A percentile compares a stretch with the other conserved stretches of the same genome.
Conservation (phyloP, 2,113 vertebrate species). For the Percina caprodes region DNA sequence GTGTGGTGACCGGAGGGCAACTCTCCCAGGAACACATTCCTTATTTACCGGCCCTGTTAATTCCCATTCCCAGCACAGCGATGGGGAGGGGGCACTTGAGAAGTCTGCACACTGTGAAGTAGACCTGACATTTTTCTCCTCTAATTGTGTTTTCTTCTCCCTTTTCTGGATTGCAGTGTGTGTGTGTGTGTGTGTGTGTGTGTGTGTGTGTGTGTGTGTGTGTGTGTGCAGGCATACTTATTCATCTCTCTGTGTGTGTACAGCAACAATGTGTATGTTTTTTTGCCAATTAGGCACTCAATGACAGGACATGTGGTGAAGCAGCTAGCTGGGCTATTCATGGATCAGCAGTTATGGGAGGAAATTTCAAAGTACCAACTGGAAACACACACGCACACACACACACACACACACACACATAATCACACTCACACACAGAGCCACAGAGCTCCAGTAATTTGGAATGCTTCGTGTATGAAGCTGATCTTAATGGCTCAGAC, state of each 20-base stretch:
- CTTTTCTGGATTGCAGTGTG: constrained; percentile 49
- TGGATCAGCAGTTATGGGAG: constrained; percentile 81
- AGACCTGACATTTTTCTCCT: constrained; percentile 76
- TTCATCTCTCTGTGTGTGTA: constrained; percentile 69
- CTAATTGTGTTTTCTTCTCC: constrained; percentile 75
- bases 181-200: constrained; percentile 24
- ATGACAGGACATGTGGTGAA: constrained; percentile 82
- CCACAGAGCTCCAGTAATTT: constrained; percentile 36
- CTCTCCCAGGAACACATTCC: constrained; percentile 56
- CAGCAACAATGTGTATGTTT: constrained; percentile 70
- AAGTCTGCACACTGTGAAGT: constrained; percentile 63
- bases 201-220: constrained; percentile 2
- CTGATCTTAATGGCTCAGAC: constrained; percentile 37
- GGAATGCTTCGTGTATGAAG: constrained; percentile 24
- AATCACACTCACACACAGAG: constrained; percentile 21
- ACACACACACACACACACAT: constrained; percentile 22
- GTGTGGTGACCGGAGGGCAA: constrained; percentile 46
- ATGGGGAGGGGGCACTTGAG: constrained; percentile 44
- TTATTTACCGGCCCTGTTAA: constrained; percentile 66
- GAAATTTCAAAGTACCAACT: constrained; percentile 75
- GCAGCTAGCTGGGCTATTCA: constrained; percentile 77
- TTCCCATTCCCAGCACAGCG: constrained; percentile 70
- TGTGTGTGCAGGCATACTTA: constrained; percentile 41
- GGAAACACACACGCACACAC: constrained; percentile 39
- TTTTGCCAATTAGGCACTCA: constrained; percentile 82